These are phyloP conservation scores for Mechanitis messenoides DNA, from an alignment of 2,888 invertebrate species.

Conservation along the genomic window DNA sequence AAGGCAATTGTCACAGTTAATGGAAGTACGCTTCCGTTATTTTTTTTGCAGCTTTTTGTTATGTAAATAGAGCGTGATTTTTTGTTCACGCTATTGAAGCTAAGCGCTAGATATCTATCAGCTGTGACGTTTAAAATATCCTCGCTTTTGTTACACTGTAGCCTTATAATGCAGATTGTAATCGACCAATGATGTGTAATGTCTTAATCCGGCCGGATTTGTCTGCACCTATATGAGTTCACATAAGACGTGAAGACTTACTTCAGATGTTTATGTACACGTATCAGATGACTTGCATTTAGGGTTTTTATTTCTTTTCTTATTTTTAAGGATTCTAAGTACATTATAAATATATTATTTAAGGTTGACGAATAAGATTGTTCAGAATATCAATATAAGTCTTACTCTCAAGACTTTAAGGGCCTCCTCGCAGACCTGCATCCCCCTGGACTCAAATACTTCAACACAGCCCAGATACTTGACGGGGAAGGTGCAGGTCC, in stretches of 20 bases:
- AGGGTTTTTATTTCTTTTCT: background rate
- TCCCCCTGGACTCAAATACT: constrained; percentile 99
- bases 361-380: background rate
- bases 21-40: background rate
- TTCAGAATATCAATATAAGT: constrained; percentile 4
- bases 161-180: constrained; percentile 7
- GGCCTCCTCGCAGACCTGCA: constrained; percentile 99
- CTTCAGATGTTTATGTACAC: background rate
- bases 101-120: constrained; percentile 12
- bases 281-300: constrained; percentile 1
- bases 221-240: constrained; percentile 23
- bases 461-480: constrained; percentile 99
- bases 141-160: constrained; percentile 6
- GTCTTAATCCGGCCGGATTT: constrained; percentile 12
- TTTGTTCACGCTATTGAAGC: constrained; percentile 13
- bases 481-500: constrained; percentile 97
- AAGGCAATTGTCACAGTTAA: too few relatives aligned
- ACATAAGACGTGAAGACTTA: constrained; percentile 12
- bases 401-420: constrained; percentile 96
- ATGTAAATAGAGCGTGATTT: constrained; percentile 13
- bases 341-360: background rate
- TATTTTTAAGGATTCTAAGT: too few relatives aligned
- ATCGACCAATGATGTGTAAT: constrained; percentile 8
- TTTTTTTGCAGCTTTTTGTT: constrained; percentile 1
- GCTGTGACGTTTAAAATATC: constrained; percentile 12